A percentile compares a stretch with the other conserved stretches of the same genome.
These are phyloP conservation scores for Phoxinus dragarum DNA, from an alignment of 2,797 vertebrate species.

Conservation along the genomic window DNA sequence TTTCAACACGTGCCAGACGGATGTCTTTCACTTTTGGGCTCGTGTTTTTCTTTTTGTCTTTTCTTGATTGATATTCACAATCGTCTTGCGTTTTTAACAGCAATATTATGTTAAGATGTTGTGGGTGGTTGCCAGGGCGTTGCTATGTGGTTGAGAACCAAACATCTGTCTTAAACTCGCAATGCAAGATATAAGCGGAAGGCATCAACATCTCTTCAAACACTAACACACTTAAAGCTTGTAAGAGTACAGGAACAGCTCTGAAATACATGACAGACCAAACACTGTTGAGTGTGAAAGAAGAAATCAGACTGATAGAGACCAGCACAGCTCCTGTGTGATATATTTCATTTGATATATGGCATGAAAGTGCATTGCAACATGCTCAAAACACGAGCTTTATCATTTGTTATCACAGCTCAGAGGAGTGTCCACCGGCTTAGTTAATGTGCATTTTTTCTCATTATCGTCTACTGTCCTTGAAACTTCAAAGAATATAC, in stretches of 20 bases:
- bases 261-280: neutral
- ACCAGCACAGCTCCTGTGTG: neutral
- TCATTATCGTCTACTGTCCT: conserved; percentile 15
- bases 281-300: neutral
- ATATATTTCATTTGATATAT: conserved; percentile 4
- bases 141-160: no score
- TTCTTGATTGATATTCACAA: no score
- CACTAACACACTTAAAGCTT: neutral
- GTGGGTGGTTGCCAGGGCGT: no score
- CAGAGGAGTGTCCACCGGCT: neutral
- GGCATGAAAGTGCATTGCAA: neutral
- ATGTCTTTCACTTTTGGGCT: no score
- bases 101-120: no score
- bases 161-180: no score
- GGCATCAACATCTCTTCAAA: conserved; percentile 15
- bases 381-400: neutral
- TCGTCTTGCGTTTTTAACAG: no score
- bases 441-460: neutral
- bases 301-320: neutral
- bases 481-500: conserved; percentile 36
- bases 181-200: neutral
- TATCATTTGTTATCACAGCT: conserved; percentile 30
- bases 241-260: neutral
- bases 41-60: no score
- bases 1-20: no score